Conservation (phyloP, 2,797 vertebrate species). For the Calcarius lapponicus region DNA sequence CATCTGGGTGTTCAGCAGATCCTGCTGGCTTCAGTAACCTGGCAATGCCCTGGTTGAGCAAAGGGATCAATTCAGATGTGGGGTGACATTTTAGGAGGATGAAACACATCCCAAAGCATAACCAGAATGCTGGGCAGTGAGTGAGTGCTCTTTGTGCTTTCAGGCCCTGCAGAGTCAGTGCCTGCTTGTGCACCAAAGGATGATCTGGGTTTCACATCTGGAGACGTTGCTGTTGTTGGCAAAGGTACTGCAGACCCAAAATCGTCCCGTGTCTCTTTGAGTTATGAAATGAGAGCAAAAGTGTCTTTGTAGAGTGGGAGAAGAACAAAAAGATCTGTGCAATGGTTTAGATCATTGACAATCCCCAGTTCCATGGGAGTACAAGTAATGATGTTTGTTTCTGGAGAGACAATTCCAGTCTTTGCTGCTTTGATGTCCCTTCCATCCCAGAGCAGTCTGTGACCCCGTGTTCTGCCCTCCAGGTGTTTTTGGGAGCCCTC, state of each 20-base stretch:
- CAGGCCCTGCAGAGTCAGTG: constrained; percentile 55
- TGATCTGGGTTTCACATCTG: constrained; percentile 63
- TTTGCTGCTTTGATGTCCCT: no score
- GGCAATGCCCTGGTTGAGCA: not conserved
- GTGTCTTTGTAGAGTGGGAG: not conserved
- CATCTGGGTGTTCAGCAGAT: rapidly evolving
- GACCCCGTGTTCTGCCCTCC: not conserved
- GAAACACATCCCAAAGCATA: not conserved
- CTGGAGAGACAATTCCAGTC: not conserved
- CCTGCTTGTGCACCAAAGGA: constrained; percentile 46
- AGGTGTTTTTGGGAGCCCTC: constrained; percentile 85
- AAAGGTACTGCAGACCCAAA: constrained; percentile 78
- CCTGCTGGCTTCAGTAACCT: not conserved
- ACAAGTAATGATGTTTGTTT: rapidly evolving
- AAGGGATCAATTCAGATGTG: not conserved
- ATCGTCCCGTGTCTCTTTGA: rapidly evolving
- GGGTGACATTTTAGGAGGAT: not conserved
- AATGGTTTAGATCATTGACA: not conserved
- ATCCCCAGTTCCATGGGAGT: not conserved
- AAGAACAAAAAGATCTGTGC: not conserved
- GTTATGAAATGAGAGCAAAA: not conserved
- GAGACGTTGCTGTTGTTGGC: constrained; percentile 83
- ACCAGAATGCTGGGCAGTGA: rapidly evolving
- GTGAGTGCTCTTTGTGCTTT: not conserved
- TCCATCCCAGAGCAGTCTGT: not conserved